Evolutionary conservation across 2,113 vertebrate genomes (phyloP).

Genomic region (Myocastor coypus): DNA sequence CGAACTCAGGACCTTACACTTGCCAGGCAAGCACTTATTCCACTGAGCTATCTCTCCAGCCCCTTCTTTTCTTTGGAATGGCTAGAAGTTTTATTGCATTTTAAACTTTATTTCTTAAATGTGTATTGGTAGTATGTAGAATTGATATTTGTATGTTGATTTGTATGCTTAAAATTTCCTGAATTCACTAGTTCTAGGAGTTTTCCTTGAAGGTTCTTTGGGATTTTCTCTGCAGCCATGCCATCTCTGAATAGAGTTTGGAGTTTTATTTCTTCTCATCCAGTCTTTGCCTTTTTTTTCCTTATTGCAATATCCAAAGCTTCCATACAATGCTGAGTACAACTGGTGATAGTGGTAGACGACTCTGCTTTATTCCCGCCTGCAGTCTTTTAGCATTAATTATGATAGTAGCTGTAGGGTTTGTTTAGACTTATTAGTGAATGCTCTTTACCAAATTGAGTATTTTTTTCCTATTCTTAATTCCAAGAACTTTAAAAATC

Average conservation of each 20-base stretch:
- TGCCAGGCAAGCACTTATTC: no score
- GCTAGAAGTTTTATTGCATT: background rate
- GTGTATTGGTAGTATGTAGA: background rate
- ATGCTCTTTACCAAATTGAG: background rate
- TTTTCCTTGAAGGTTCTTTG: background rate
- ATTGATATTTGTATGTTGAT: background rate
- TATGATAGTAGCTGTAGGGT: background rate
- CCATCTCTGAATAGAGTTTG: background rate
- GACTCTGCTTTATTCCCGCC: background rate
- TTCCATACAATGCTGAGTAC: background rate
- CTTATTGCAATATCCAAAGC: background rate
- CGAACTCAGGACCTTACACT: no score
- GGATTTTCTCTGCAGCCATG: background rate
- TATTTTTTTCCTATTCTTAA: background rate
- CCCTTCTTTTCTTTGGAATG: conserved; percentile 6
- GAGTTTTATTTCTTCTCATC: background rate
- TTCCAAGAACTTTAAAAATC: background rate
- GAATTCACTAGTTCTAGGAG: background rate
- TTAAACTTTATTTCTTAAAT: background rate
- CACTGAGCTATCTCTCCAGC: no score
- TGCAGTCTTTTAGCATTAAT: background rate
- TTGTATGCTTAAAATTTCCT: background rate
- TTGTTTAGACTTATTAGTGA: background rate
- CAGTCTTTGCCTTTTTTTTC: background rate
- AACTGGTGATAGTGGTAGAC: background rate